phyloP scores from a whole-genome alignment of 2,888 invertebrate genomes.

The Cynaeus angustus region DNA sequence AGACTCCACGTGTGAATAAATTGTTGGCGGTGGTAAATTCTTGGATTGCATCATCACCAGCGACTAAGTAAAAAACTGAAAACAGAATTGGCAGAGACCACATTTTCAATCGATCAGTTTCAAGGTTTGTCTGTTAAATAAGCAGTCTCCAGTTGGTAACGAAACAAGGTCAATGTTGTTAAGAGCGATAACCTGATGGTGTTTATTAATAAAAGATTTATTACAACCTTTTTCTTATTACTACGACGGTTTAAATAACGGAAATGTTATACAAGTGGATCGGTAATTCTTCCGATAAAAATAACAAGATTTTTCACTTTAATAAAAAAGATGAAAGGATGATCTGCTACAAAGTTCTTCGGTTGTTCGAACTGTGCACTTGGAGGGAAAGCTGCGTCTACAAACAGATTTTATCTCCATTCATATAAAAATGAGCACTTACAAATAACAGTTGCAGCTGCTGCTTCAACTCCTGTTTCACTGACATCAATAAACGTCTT shows the following conservation, averaged over 20 bases:
- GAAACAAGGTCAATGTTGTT: too few species aligned
- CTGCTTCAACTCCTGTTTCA: constrained; percentile 56
- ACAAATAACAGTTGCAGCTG: constrained; percentile 62
- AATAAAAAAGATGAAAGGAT: constrained; percentile 51
- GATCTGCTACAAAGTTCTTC: constrained; percentile 52
- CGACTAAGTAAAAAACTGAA: too few species aligned
- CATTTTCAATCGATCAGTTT: too few species aligned
- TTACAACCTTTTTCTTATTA: too few species aligned
- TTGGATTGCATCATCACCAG: constrained; percentile 3
- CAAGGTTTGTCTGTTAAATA: too few species aligned
- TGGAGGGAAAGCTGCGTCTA: constrained; percentile 21
- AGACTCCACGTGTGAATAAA: neutral
- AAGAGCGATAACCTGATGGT: neutral
- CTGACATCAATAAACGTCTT: constrained; percentile 5
- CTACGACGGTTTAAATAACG: too few species aligned
- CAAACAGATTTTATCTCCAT: neutral
- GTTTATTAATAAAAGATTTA: too few species aligned
- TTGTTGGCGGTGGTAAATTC: constrained; percentile 9
- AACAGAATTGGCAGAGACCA: too few species aligned
- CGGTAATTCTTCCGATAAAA: constrained; percentile 17
- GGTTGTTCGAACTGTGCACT: neutral
- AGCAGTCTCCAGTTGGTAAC: too few species aligned
- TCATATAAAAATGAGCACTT: constrained; percentile 1
- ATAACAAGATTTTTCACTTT: constrained; percentile 14
- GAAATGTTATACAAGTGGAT: too few species aligned